Conservation (phyloP, 2,888 invertebrate species). For the Xanthia icteritia region DNA sequence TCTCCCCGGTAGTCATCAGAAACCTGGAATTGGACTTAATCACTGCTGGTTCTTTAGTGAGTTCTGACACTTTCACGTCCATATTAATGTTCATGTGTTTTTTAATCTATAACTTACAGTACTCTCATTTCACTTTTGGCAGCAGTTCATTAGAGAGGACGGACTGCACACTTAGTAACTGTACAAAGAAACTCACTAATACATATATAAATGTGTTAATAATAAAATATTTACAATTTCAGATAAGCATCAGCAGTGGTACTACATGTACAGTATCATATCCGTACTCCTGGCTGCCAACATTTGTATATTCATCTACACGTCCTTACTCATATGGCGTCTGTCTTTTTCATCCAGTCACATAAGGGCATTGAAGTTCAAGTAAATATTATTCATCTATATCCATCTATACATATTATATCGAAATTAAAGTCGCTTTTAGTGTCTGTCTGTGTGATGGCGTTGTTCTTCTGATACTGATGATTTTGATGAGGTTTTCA, state of each 20-base stretch:
- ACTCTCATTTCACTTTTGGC: no score
- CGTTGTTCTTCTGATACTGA: neutral
- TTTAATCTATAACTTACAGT: neutral
- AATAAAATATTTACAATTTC: constrained; percentile 66
- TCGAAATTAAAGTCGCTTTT: neutral
- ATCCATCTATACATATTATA: neutral
- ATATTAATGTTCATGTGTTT: neutral
- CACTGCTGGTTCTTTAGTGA: constrained; percentile 92
- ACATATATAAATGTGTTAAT: neutral
- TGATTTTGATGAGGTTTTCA: neutral
- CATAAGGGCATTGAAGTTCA: constrained; percentile 87
- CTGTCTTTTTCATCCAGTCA: constrained; percentile 85
- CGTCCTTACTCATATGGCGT: constrained; percentile 90
- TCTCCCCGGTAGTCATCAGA: constrained; percentile 86
- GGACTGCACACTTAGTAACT: neutral
- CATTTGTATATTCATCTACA: constrained; percentile 91
- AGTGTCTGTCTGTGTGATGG: neutral
- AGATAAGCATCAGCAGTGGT: constrained; percentile 90
- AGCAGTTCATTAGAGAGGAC: neutral
- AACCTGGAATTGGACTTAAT: constrained; percentile 90
- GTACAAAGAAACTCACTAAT: neutral
- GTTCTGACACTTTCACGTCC: constrained; percentile 36
- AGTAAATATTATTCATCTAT: constrained; percentile 80
- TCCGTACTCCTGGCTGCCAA: constrained; percentile 89
- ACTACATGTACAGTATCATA: constrained; percentile 92